A percentile compares a stretch with the other conserved stretches of the same genome.
Evolutionary conservation across 2,888 invertebrate species (phyloP).

Genomic region (Neoitamus cyanurus): DNA sequence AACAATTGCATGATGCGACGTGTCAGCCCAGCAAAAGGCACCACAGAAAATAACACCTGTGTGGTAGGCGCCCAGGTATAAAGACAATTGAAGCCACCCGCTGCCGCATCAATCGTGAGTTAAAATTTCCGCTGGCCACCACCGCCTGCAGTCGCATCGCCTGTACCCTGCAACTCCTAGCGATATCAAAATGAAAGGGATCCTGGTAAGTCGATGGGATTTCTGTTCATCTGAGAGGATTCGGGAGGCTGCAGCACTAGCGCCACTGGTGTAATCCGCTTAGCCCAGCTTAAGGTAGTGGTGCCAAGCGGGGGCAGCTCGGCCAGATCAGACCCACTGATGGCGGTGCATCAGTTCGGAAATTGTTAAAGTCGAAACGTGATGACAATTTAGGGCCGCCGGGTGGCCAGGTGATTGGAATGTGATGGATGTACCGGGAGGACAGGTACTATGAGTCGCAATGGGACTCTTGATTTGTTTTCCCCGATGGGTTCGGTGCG

Average conservation of each 20-base stretch:
- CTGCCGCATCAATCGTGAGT: conserved; percentile 15
- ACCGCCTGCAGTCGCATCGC: not conserved
- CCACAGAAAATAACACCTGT: not conserved
- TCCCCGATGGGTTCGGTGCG: not conserved
- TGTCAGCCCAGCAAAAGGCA: not conserved
- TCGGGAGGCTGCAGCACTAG: not conserved
- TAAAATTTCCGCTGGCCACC: not conserved
- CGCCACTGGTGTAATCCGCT: not conserved
- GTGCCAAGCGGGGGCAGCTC: not conserved
- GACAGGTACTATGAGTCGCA: not conserved
- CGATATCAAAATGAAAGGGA: not conserved
- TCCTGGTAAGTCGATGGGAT: conserved; percentile 25
- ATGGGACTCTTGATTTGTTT: not conserved
- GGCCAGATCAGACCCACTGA: not conserved
- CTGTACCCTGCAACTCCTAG: not conserved
- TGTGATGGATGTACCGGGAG: conserved; percentile 13
- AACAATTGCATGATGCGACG: conserved; percentile 21
- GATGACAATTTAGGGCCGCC: not conserved
- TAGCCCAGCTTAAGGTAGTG: not conserved
- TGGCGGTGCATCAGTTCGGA: not conserved
- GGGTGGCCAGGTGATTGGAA: not conserved
- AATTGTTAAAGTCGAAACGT: conserved; percentile 28
- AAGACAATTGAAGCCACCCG: not conserved
- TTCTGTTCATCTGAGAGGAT: not conserved
- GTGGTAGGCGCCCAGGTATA: conserved; percentile 19